Percentiles rank a stretch among this genome's conserved stretches.
phyloP scores from a whole-genome alignment of 2,797 vertebrate genomes.

The Enteromius unitaeniatus region DNA sequence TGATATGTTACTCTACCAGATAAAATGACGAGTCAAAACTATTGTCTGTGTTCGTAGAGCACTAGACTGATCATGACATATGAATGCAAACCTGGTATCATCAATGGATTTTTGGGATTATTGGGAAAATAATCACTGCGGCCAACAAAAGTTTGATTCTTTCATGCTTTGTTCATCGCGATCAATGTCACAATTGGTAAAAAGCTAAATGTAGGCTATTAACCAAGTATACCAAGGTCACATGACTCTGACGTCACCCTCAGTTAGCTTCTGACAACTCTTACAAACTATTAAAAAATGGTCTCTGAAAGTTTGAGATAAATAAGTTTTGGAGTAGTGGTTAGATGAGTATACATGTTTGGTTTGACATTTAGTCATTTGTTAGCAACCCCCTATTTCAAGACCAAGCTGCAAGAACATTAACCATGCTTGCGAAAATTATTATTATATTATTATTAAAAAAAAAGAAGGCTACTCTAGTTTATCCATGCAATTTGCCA shows the following conservation, averaged over 20 bases:
- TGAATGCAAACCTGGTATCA: neutral
- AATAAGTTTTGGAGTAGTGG: too few relatives aligned
- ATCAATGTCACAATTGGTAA: neutral
- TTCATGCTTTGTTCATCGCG: neutral
- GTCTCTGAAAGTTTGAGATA: too few relatives aligned
- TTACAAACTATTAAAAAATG: neutral
- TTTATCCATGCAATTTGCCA: too few relatives aligned
- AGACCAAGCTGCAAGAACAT: too few relatives aligned
- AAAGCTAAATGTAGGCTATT: neutral
- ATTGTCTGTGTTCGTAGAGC: neutral
- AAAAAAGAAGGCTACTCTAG: too few relatives aligned
- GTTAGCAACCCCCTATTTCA: too few relatives aligned
- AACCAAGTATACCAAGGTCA: neutral
- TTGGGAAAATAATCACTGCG: neutral
- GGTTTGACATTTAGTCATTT: too few relatives aligned
- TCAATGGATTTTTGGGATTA: neutral
- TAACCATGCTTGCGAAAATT: too few relatives aligned
- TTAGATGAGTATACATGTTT: too few relatives aligned
- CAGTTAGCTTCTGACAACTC: neutral
- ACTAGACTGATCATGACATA: neutral
- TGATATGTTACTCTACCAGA: neutral
- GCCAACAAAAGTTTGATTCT: neutral
- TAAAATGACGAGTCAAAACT: neutral
- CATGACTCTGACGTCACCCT: neutral
- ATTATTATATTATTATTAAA: too few relatives aligned